phyloP scores from a whole-genome alignment of 2,113 vertebrate species.

The Dipodomys ordii region DNA sequence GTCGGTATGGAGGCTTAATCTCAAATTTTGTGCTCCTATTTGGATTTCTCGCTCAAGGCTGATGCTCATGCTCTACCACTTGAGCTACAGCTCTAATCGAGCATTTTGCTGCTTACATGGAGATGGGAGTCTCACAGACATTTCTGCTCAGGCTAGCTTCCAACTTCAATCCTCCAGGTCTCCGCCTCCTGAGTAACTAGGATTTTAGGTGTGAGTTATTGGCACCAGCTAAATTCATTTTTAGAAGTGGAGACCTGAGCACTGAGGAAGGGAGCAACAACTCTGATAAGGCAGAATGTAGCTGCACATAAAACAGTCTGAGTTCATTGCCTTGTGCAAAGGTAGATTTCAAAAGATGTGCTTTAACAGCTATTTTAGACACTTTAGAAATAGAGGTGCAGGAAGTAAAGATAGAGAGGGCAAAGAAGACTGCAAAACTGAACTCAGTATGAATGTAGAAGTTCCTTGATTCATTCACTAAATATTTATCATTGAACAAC shows the following conservation, averaged over 20 bases:
- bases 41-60: neutral
- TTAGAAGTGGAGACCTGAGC: neutral
- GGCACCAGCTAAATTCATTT: neutral
- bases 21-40: too few species aligned
- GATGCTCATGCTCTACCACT: too few species aligned
- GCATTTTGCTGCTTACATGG: too few species aligned
- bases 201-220: too few species aligned
- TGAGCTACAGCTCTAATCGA: too few species aligned
- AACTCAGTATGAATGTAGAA: neutral
- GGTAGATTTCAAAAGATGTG: neutral
- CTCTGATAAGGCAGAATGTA: neutral
- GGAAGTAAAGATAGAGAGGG: neutral
- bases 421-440: neutral
- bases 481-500: neutral
- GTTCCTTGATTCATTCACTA: neutral
- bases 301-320: neutral
- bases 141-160: too few species aligned
- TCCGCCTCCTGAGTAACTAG: too few species aligned
- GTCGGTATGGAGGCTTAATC: too few species aligned
- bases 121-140: too few species aligned
- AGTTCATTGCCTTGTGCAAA: conserved; percentile 26
- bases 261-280: neutral
- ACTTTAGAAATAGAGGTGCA: neutral
- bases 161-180: too few species aligned
- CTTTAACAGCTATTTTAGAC: neutral